These are phyloP conservation scores for Thinocorus orbignyianus DNA, from an alignment of 2,113 vertebrate species.

Conservation along the genomic window DNA sequence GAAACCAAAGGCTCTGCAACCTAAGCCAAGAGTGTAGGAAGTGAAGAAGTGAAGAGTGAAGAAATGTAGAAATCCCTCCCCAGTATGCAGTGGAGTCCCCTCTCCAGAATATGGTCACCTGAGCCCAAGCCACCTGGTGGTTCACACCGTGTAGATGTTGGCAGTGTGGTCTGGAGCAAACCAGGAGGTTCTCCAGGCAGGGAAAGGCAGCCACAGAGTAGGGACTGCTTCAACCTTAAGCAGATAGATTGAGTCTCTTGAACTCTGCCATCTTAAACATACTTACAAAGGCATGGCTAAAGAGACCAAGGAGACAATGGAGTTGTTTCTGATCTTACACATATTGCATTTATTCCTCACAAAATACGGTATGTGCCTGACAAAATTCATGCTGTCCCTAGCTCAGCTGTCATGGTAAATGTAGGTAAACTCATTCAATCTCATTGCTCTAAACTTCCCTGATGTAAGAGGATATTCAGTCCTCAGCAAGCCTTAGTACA, in stretches of 20 bases:
- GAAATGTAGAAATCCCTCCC: background rate
- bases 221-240: background rate
- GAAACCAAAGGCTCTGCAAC: background rate
- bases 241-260: background rate
- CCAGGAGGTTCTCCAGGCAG: background rate
- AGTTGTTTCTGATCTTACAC: background rate
- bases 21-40: background rate
- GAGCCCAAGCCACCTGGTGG: background rate
- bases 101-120: background rate
- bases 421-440: background rate
- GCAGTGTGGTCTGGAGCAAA: background rate
- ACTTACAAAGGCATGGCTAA: background rate
- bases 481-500: background rate
- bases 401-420: background rate
- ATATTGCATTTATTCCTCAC: background rate
- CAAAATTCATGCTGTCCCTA: background rate
- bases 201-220: background rate
- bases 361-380: background rate
- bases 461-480: background rate
- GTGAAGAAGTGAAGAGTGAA: background rate
- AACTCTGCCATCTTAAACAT: background rate
- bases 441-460: background rate
- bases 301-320: background rate
- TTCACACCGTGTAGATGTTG: background rate
- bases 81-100: background rate